Conservation (phyloP, 2,113 vertebrate species). For the Fulmarus glacialis region DNA sequence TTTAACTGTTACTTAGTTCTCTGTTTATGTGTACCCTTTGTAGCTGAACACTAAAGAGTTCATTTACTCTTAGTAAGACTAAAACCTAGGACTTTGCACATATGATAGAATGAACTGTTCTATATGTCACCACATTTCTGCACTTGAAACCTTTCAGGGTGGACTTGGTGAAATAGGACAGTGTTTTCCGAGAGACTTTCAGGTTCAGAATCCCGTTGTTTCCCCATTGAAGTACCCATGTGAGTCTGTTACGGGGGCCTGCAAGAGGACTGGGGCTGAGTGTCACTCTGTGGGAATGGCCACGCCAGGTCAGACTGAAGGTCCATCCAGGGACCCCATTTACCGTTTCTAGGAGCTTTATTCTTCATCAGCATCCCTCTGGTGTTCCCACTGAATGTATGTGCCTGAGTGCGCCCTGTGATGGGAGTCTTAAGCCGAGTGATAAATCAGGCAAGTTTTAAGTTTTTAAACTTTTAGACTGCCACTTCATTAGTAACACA, state of each 20-base stretch:
- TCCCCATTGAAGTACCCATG: fast-evolving
- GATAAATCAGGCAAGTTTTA: fast-evolving
- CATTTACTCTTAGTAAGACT: fast-evolving
- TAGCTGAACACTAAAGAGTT: no score
- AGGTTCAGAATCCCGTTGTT: background rate
- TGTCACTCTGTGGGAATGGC: background rate
- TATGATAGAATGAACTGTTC: background rate
- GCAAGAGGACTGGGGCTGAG: no score
- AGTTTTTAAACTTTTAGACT: background rate
- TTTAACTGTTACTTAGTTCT: background rate
- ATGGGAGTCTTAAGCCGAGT: background rate
- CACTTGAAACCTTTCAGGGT: background rate
- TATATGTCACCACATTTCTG: fast-evolving
- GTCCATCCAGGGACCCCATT: background rate
- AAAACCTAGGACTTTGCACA: background rate
- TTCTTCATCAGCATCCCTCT: background rate
- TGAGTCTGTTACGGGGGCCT: background rate
- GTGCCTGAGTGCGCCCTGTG: fast-evolving
- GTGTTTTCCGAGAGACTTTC: fast-evolving
- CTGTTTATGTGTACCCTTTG: background rate
- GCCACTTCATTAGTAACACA: background rate
- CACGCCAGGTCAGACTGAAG: fast-evolving
- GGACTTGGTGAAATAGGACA: fast-evolving
- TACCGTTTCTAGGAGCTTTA: background rate
- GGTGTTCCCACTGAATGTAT: no score